These are phyloP conservation scores for Scytalopus superciliaris DNA, from an alignment of 2,113 vertebrate genomes.

Conservation along the genomic window DNA sequence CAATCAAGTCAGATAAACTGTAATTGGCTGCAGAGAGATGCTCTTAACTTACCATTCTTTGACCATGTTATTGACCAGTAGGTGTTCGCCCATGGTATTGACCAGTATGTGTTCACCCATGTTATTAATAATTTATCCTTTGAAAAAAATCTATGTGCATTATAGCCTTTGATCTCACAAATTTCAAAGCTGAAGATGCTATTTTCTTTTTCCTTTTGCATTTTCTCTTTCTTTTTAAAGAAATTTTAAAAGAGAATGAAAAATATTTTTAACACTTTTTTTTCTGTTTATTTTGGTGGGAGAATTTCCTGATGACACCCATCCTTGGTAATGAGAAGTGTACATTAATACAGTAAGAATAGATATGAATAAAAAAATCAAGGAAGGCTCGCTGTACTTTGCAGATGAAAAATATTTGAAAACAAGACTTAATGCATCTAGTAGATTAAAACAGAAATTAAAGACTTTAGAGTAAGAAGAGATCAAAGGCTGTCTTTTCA, in stretches of 20 bases:
- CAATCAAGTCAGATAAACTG: background rate
- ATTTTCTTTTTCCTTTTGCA: slow-evolving; percentile 29
- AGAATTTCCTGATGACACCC: slow-evolving; percentile 34
- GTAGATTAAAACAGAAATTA: slow-evolving; percentile 85
- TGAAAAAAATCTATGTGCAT: slow-evolving; percentile 81
- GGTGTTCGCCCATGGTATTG: slow-evolving; percentile 46
- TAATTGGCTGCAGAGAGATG: background rate
- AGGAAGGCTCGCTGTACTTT: slow-evolving; percentile 57
- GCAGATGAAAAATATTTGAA: slow-evolving; percentile 72
- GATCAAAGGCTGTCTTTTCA: slow-evolving; percentile 82
- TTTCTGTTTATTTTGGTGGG: background rate
- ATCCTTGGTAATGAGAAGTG: slow-evolving; percentile 51
- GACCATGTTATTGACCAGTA: slow-evolving; percentile 71
- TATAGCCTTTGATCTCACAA: slow-evolving; percentile 79
- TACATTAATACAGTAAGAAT: slow-evolving; percentile 41
- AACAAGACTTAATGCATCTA: slow-evolving; percentile 70
- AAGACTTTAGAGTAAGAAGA: slow-evolving; percentile 76
- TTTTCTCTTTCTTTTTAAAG: slow-evolving; percentile 1
- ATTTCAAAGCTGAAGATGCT: slow-evolving; percentile 72
- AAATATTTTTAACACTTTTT: slow-evolving; percentile 52
- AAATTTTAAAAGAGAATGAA: slow-evolving; percentile 51
- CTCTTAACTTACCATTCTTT: slow-evolving; percentile 57
- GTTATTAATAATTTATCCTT: slow-evolving; percentile 81
- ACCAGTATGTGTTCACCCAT: slow-evolving; percentile 62
- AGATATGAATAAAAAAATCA: slow-evolving; percentile 57